A percentile compares a stretch with the other conserved stretches of the same genome.
phyloP scores from a whole-genome alignment of 2,113 vertebrate species.

The Hemibagrus wyckioides region DNA sequence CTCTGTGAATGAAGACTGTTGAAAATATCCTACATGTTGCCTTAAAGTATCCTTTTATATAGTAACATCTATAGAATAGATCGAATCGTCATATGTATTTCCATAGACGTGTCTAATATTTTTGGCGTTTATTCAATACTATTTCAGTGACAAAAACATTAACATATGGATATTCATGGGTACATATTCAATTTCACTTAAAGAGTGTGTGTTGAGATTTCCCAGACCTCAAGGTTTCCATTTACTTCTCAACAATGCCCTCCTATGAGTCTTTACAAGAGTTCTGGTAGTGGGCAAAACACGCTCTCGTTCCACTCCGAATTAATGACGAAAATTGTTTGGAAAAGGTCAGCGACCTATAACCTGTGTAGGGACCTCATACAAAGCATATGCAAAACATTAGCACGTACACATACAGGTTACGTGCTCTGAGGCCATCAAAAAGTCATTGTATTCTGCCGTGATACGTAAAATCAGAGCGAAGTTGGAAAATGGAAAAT shows the following conservation, averaged over 20 bases:
- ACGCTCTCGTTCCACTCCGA: constrained; percentile 71
- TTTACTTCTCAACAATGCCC: constrained; percentile 57
- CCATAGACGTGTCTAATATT: background rate
- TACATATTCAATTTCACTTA: constrained; percentile 39
- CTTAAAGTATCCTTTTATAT: background rate
- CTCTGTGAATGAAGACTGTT: background rate
- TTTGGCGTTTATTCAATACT: background rate
- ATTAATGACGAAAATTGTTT: constrained; percentile 77
- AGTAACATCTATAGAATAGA: too few species aligned
- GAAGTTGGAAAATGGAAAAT: background rate
- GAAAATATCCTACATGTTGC: background rate
- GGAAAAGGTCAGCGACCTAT: constrained; percentile 74
- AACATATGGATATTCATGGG: constrained; percentile 15
- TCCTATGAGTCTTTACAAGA: constrained; percentile 66
- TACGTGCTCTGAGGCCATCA: constrained; percentile 49
- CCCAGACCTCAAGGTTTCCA: constrained; percentile 45
- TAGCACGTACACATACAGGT: constrained; percentile 70
- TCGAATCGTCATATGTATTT: background rate
- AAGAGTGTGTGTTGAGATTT: constrained; percentile 44
- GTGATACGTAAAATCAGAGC: background rate
- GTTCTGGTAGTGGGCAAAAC: constrained; percentile 65
- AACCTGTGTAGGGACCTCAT: constrained; percentile 69
- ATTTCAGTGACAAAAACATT: constrained; percentile 16
- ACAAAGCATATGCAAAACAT: constrained; percentile 79
- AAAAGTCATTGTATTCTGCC: constrained; percentile 35